Evolutionary conservation across 2,113 vertebrate species (phyloP), one percentile per base, ranked within the genome.

Genomic region (Labrus mixtus): DNA sequence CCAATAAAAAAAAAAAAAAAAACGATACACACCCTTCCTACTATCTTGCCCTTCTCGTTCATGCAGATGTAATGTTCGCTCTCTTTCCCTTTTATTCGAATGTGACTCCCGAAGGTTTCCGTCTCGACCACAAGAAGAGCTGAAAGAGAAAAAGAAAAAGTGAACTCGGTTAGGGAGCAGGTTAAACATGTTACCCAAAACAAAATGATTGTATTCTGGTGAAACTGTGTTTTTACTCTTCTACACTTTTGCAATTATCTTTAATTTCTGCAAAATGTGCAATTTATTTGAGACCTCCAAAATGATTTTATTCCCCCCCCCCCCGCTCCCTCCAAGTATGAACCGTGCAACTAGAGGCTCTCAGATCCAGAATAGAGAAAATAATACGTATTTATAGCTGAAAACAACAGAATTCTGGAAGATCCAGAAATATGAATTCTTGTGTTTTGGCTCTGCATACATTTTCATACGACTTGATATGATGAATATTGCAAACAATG

Each of bases 61-160:
- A 96, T 96, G 89, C 95, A 96, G 66, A 96, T 95, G 89, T 95
- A 96, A 77, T 95, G 91, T 8, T 93, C 91, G n/a, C 94, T 96
- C 82, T 95, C 95, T 61, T 95, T 95, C 45, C 95, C 95, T 82
- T 94, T 94, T 83, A 95, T 95, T 76, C 95, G 92, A 46, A 96
- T 91, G 55, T 94, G 95, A 83, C 95, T 96, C 37, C 95, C 95
- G 19, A 95, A 96, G 0, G 95, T 94, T 80, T 96, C 95, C 2
- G 95, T 95, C 88, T 96, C 94, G 3, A 95, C 94, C 10, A 94
- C 91, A 12, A 96, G 94, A 29, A 96, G 94, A 78, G 95, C 95
- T 96, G 90, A 10, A 92, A 69, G n/a, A n/a, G 11, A 68, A 83
- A 83, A 67, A 55, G 59, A 62, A 54, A 54, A 63, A 53, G 11